These are phyloP conservation scores for Drosophila birchii DNA, from an alignment of 2,888 invertebrate genomes.

Conservation along the genomic window DNA sequence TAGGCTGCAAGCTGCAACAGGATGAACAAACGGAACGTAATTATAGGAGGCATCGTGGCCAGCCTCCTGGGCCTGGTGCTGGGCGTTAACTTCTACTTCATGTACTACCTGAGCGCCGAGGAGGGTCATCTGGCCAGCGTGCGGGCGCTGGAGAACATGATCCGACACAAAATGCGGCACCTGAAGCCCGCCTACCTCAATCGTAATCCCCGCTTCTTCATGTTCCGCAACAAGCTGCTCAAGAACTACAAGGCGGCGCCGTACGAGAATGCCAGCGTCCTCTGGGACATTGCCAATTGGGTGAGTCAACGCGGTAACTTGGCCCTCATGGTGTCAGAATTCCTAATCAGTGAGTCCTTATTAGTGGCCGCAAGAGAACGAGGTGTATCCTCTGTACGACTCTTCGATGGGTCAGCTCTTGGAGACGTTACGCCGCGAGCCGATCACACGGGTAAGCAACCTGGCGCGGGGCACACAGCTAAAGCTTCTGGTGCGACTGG, in stretches of 20 bases:
- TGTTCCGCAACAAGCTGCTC: conserved; percentile 83
- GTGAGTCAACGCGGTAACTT: conserved; percentile 65
- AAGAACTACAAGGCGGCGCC: conserved; percentile 82
- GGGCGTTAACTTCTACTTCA: conserved; percentile 84
- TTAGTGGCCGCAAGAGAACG: conserved; percentile 85
- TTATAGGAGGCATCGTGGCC: conserved; percentile 80
- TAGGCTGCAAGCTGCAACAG: conserved; percentile 54
- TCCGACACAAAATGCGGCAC: conserved; percentile 83
- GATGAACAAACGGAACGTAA: conserved; percentile 82
- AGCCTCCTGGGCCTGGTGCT: conserved; percentile 76
- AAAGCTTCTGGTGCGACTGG: conserved; percentile 92
- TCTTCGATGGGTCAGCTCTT: conserved; percentile 88
- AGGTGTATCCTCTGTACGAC: conserved; percentile 84
- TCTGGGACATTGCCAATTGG: conserved; percentile 85
- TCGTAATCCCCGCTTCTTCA: conserved; percentile 84
- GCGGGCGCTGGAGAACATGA: conserved; percentile 83
- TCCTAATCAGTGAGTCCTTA: conserved; percentile 18
- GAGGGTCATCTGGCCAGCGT: conserved; percentile 85
- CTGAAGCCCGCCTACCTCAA: conserved; percentile 84
- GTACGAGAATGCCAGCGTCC: conserved; percentile 86
- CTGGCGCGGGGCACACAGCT: conserved; percentile 95
- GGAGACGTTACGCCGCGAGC: conserved; percentile 88
- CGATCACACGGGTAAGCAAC: conserved; percentile 91
- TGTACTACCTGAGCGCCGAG: conserved; percentile 84
- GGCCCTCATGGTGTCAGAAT: background rate